Percentiles rank a stretch among this genome's conserved stretches.
phyloP scores from a whole-genome alignment of 2,113 vertebrate species.

The Tenrec ecaudatus region DNA sequence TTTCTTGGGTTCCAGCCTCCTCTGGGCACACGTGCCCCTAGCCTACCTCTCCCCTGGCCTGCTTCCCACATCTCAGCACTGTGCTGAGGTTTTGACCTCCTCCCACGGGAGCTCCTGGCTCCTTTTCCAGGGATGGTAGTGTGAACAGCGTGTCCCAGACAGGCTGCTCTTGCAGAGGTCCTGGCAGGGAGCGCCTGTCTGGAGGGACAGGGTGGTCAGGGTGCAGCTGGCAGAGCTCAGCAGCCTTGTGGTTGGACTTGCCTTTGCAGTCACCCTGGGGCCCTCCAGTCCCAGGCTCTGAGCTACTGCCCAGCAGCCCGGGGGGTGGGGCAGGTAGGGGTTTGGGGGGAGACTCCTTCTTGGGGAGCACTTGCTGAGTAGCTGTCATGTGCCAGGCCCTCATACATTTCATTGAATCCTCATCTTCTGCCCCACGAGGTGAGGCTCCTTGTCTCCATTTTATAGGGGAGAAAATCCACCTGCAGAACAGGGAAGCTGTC shows the following conservation, averaged over 20 bases:
- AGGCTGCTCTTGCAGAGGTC: not conserved
- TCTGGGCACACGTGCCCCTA: not conserved
- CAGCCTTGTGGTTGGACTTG: not conserved
- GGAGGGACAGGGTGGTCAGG: not conserved
- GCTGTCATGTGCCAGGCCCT: not conserved
- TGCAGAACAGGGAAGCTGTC: not conserved
- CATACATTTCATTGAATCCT: constrained; percentile 24
- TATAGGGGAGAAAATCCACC: not conserved
- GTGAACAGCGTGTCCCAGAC: constrained; percentile 73
- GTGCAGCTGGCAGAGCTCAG: not conserved
- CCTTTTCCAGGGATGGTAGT: not conserved
- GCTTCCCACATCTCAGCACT: not conserved
- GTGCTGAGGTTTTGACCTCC: constrained; percentile 21
- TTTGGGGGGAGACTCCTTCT: not conserved
- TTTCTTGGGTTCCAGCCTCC: not conserved
- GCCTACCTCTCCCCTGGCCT: not conserved
- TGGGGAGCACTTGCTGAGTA: not conserved
- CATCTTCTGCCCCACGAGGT: not conserved
- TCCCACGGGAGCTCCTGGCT: constrained; percentile 54
- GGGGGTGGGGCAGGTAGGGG: not conserved
- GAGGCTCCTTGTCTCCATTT: not conserved
- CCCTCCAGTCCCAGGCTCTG: not conserved
- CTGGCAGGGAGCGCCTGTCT: not conserved
- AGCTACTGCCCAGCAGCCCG: not conserved
- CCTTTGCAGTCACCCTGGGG: not conserved